These are phyloP conservation scores for Scomber scombrus DNA, from an alignment of 2,113 vertebrate genomes.

Conservation along the genomic window DNA sequence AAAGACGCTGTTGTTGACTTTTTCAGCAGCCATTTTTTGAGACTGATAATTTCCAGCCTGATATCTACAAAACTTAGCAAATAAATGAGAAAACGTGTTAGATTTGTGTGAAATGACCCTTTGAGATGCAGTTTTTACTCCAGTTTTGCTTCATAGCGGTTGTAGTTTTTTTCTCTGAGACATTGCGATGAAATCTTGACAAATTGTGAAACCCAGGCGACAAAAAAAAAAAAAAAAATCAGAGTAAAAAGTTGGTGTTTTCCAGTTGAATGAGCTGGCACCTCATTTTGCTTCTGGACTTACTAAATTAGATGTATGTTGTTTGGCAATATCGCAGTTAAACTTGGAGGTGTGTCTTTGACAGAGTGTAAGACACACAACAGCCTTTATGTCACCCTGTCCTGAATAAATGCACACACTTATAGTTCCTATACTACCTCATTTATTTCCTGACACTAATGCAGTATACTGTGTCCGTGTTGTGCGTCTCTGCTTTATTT, in stretches of 20 bases:
- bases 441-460: conserved; percentile 71
- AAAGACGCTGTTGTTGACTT: too few species aligned
- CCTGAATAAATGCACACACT: conserved; percentile 37
- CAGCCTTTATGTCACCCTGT: conserved; percentile 7
- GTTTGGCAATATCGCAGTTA: neutral
- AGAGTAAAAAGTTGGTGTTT: neutral
- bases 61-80: too few species aligned
- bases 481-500: conserved; percentile 59
- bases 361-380: conserved; percentile 25
- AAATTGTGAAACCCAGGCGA: neutral
- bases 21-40: too few species aligned
- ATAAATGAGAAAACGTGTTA: neutral
- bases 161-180: neutral
- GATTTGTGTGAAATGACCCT: neutral
- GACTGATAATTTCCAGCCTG: too few species aligned
- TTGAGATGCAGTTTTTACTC: neutral
- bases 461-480: conserved; percentile 55
- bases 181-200: conserved; percentile 19
- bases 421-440: conserved; percentile 57
- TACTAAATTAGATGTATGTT: conserved; percentile 23
- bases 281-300: neutral
- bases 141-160: neutral
- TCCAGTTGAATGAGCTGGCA: conserved; percentile 6
- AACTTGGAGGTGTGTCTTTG: conserved; percentile 48
- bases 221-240: neutral